Evolutionary conservation across 2,797 vertebrate genomes (phyloP).

Genomic region (Tinamus major): DNA sequence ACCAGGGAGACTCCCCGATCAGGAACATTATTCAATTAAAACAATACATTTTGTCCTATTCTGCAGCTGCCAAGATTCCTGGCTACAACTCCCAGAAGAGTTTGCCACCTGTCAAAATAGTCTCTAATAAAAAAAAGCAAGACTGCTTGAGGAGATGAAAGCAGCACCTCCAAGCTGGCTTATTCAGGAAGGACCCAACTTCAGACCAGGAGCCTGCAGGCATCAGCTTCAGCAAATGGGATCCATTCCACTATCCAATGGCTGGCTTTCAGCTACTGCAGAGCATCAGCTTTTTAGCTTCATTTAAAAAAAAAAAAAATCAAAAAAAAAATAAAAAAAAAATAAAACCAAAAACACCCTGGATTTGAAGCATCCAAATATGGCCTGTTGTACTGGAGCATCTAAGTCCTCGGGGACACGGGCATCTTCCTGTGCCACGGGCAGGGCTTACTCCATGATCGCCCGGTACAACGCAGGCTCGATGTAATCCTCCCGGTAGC

Average conservation of each 20-base stretch:
- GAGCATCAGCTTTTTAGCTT: slow-evolving; percentile 67
- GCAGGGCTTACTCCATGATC: slow-evolving; percentile 92
- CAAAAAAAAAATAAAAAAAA: no score
- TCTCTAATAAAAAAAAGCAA: slow-evolving; percentile 58
- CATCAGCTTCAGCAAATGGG: slow-evolving; percentile 60
- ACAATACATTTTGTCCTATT: neutral
- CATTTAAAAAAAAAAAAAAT: slow-evolving; percentile 30
- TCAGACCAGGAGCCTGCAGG: slow-evolving; percentile 60
- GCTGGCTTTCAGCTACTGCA: slow-evolving; percentile 71
- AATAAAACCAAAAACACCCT: slow-evolving; percentile 33
- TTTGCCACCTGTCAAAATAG: slow-evolving; percentile 51
- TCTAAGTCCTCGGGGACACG: slow-evolving; percentile 60
- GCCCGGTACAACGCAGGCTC: slow-evolving; percentile 93
- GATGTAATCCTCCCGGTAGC: slow-evolving; percentile 95
- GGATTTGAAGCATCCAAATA: slow-evolving; percentile 73
- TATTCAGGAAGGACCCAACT: slow-evolving; percentile 45
- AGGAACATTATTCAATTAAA: slow-evolving; percentile 54
- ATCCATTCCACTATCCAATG: slow-evolving; percentile 55
- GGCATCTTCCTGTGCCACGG: slow-evolving; percentile 57
- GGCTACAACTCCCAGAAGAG: slow-evolving; percentile 40
- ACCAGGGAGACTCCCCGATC: slow-evolving; percentile 45
- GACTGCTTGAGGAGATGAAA: slow-evolving; percentile 56
- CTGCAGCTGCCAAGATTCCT: slow-evolving; percentile 63
- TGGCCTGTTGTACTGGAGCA: slow-evolving; percentile 73
- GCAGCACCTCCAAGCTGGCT: slow-evolving; percentile 54